Evolutionary conservation across 2,797 vertebrate genomes (phyloP), one percentile per base, ranked within the genome.

Genomic region (Bovichtus diacanthus): DNA sequence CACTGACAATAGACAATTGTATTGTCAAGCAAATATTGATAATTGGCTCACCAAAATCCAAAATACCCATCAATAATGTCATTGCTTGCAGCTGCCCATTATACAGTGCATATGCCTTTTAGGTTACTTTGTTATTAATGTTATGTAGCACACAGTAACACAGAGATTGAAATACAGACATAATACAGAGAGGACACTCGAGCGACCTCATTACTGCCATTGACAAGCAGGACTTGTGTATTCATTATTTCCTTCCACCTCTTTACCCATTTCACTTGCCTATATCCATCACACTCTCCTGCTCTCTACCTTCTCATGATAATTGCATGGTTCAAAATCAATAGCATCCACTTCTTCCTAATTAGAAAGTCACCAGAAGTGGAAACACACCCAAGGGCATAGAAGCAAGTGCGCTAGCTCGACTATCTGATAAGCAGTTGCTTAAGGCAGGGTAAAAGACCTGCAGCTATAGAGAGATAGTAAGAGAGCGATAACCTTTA

Each of bases 11-110:
- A 38, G 15, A 43, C 21, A 58, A 4, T 16, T 75, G 25, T 59
- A 75, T 72, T 81, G 59, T 80, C n/a, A 83, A 39, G 65, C 79
- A 82, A 65, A 84, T 83, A n/a, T 53, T 12, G 8, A n/a, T 82
- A 76, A 83, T 73, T 70, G 69, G 21, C 50, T 54, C 47, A 62
- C 38, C 7, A 15, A 68, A 73, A 70, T 72, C 0, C 70, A 69
- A 29, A 46, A 19, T 31, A 58, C 13, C 18, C n/a, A 41, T 46
- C 15, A 27, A 67, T 58, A 15, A 55, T 78, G 41, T 2, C 54
- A 63, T 74, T 36, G 65, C 31, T 16, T 59, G 60, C 31, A 67
- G 54, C 60, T 80, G 78, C 43, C 27, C 1, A 47, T 70, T 68
- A 61, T 64, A 25, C 23, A 9, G 3, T 60, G 50, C 11, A 50